Evolutionary conservation across 2,888 invertebrate genomes (phyloP).

Genomic region (Lymantria dispar): DNA sequence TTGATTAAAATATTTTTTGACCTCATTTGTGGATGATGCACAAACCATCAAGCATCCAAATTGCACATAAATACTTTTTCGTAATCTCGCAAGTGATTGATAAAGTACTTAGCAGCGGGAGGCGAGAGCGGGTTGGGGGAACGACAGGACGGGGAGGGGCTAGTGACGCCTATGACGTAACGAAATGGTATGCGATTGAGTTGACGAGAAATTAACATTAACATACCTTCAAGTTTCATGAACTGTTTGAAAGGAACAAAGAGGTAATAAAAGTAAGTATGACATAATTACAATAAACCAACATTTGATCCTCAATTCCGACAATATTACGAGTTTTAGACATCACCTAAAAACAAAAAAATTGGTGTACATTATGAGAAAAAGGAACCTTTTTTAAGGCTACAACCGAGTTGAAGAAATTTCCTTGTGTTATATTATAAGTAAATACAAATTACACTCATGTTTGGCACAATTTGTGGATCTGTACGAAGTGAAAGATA

Average conservation of each 20-base stretch:
- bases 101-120: conserved; percentile 43
- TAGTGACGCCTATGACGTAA: conserved; percentile 67
- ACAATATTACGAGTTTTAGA: not conserved
- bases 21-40: conserved; percentile 42
- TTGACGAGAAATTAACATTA: conserved; percentile 57
- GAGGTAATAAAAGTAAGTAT: conserved; percentile 17
- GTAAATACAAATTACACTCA: no score
- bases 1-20: conserved; percentile 39
- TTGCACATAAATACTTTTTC: conserved; percentile 38
- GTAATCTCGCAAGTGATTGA: conserved; percentile 59
- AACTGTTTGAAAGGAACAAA: not conserved
- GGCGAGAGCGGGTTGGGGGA: conserved; percentile 26
- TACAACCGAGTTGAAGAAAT: no score
- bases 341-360: not conserved
- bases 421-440: no score
- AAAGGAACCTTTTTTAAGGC: no score
- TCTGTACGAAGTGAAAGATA: no score
- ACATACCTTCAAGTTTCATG: conserved; percentile 8
- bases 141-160: conserved; percentile 24
- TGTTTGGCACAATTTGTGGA: no score
- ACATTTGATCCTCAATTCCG: not conserved
- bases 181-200: conserved; percentile 66
- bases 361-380: no score
- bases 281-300: not conserved
- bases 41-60: conserved; percentile 17